phyloP scores from a whole-genome alignment of 2,888 invertebrate genomes.

The Andrena marginata region DNA sequence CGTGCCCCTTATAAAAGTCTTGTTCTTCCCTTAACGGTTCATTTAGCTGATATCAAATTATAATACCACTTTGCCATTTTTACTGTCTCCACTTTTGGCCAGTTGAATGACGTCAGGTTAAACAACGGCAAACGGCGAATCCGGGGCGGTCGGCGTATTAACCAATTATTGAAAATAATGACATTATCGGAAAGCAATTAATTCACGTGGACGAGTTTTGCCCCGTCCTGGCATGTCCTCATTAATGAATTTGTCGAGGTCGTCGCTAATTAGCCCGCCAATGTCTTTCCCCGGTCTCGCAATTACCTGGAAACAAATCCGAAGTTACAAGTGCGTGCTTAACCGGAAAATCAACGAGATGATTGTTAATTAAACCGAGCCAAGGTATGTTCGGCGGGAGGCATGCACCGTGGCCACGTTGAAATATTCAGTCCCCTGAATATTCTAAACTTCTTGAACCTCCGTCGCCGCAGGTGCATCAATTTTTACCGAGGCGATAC shows the following conservation, averaged over 20 bases:
- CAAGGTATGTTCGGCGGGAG: background rate
- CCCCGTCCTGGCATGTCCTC: constrained; percentile 12
- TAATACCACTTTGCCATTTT: background rate
- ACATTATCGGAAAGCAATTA: constrained; percentile 45
- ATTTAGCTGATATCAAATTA: background rate
- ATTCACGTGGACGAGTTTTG: constrained; percentile 26
- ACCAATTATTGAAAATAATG: constrained; percentile 31
- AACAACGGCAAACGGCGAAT: background rate
- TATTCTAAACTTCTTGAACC: constrained; percentile 2
- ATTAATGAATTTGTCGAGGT: constrained; percentile 32
- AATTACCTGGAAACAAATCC: constrained; percentile 14
- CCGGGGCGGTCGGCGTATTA: background rate
- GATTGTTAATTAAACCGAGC: constrained; percentile 31
- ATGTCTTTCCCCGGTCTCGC: background rate
- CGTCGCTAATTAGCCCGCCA: constrained; percentile 19
- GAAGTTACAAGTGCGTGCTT: constrained; percentile 28
- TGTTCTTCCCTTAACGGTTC: background rate
- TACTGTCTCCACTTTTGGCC: too few species aligned
- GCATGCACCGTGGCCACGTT: background rate
- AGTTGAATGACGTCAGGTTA: background rate
- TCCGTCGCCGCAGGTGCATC: background rate
- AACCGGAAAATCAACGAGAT: constrained; percentile 27
- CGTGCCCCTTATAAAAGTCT: background rate
- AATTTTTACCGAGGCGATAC: background rate
- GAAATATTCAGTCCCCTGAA: constrained; percentile 11